phyloP scores from a whole-genome alignment of 2,113 vertebrate genomes.

The Martes martes region DNA sequence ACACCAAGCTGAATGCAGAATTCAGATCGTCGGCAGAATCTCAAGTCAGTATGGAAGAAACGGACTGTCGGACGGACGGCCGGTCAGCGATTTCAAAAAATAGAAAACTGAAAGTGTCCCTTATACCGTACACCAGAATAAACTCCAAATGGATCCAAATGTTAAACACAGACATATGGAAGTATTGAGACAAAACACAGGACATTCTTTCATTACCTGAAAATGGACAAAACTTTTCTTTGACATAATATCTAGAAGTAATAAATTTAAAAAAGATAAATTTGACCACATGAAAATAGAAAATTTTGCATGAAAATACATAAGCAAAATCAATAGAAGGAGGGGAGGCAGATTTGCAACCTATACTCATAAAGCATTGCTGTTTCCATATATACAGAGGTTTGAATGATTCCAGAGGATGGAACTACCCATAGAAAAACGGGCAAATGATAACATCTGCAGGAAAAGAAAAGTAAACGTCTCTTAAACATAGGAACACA shows the following conservation, averaged over 20 bases:
- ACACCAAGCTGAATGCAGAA: not conserved
- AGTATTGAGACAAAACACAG: not conserved
- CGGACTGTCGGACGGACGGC: not conserved
- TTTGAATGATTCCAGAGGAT: not conserved
- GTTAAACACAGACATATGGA: not conserved
- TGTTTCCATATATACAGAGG: not conserved
- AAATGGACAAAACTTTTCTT: not conserved
- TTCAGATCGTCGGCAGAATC: not conserved
- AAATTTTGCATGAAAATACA: not conserved
- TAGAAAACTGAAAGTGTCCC: not conserved
- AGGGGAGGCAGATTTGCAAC: not conserved
- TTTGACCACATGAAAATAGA: not conserved
- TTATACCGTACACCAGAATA: not conserved
- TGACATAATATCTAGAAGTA: not conserved
- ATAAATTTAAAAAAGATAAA: not conserved
- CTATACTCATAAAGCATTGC: not conserved
- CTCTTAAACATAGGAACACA: not conserved
- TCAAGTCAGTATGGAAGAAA: not conserved
- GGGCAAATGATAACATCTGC: not conserved
- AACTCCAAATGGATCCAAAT: not conserved
- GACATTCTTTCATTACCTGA: not conserved
- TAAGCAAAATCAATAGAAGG: not conserved
- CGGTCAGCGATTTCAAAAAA: not conserved
- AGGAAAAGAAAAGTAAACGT: conserved; percentile 2
- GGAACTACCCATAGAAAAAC: not conserved